Percentiles rank a stretch among this genome's conserved stretches.
These are phyloP conservation scores for Myodes glareolus DNA, from an alignment of 2,113 vertebrate genomes.

Conservation along the genomic window DNA sequence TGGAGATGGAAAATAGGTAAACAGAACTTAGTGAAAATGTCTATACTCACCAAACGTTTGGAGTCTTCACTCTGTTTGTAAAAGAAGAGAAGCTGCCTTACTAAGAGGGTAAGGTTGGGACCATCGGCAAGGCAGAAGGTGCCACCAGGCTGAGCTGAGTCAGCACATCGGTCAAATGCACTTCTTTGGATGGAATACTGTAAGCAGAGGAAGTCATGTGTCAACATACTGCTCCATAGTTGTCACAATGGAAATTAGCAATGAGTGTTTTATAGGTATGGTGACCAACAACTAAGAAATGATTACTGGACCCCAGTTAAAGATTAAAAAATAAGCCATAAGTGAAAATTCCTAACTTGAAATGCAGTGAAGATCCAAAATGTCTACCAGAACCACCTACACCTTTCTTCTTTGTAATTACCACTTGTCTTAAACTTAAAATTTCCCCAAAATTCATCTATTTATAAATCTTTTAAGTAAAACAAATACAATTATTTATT, in stretches of 20 bases:
- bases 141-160: constrained; percentile 88
- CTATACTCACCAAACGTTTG: constrained; percentile 92
- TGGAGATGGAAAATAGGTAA: neutral
- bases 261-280: neutral
- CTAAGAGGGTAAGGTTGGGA: constrained; percentile 90
- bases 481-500: neutral
- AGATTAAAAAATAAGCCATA: neutral
- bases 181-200: constrained; percentile 94
- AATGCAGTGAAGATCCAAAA: accelerated
- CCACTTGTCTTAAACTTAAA: neutral
- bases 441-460: neutral
- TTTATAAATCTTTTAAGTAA: neutral
- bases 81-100: constrained; percentile 96
- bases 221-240: accelerated
- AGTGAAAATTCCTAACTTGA: neutral
- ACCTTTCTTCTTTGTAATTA: neutral
- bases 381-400: neutral
- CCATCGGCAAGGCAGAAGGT: constrained; percentile 84
- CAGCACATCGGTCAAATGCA: constrained; percentile 91
- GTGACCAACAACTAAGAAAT: neutral
- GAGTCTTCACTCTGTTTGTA: constrained; percentile 95
- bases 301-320: accelerated
- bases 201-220: constrained; percentile 11
- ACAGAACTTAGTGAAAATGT: accelerated
- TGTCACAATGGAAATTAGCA: no score